Percentiles rank a stretch among this genome's conserved stretches.
phyloP scores from a whole-genome alignment of 2,888 invertebrate species.

The Therioaphis trifolii region DNA sequence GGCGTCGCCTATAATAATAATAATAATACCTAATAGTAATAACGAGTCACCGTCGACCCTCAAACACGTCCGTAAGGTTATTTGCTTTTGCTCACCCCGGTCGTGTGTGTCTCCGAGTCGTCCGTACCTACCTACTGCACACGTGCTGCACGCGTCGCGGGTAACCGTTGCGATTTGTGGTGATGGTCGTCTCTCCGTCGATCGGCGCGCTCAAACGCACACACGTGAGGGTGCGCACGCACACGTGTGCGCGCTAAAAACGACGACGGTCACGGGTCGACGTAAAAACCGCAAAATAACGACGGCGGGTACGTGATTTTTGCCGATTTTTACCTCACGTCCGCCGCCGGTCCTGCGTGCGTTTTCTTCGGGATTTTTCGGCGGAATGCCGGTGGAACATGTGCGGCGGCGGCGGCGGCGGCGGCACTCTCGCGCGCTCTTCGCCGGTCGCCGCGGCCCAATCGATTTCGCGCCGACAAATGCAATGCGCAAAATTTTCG shows the following conservation, averaged over 20 bases:
- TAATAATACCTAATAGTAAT: too few species aligned
- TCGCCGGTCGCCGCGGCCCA: not conserved
- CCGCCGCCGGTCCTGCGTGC: not conserved
- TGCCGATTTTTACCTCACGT: not conserved
- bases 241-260: not conserved
- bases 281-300: not conserved
- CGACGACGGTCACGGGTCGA: not conserved
- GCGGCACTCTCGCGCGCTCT: conserved; percentile 27
- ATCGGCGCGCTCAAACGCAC: too few species aligned
- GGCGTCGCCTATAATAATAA: not conserved
- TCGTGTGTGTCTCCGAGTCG: not conserved
- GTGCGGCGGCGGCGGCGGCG: too few species aligned
- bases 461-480: conserved; percentile 57
- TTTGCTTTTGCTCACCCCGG: not conserved
- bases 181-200: too few species aligned
- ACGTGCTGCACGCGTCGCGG: too few species aligned
- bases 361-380: not conserved
- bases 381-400: not conserved
- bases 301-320: not conserved
- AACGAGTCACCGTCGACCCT: not conserved
- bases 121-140: too few species aligned
- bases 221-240: not conserved
- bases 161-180: too few species aligned
- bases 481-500: conserved; percentile 50
- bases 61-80: not conserved